Evolutionary conservation across 1,140 invertebrate genomes (phyloP), one percentile per base, ranked within the genome.

Genomic region (Daktulosphaira vitifoliae): DNA sequence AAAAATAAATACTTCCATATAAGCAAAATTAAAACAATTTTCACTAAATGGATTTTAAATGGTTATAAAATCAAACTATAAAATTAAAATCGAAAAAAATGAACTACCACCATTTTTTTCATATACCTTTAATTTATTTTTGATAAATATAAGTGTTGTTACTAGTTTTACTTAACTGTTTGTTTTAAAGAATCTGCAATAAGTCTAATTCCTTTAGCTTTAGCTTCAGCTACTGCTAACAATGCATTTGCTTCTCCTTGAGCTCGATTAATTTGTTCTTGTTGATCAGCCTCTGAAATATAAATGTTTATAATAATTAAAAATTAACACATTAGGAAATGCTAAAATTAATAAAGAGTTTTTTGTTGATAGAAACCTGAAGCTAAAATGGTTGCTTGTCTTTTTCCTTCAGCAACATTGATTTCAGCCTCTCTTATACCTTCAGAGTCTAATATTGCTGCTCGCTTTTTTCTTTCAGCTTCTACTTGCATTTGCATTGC

Each of bases 401-500:
- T 85, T 76, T 95, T 90, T 71, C 96, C 96, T 76, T 98, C 92
- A 0, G 96, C 96, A 33, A 98, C 87, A 78, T 99, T 99, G 46
- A 99, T 96, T 66, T 97, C 92, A 4, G 95, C 92, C 72, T 94
- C 92, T 65, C 94, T 78, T 2, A 87, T 79, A 74, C 94, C 95
- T 80, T 99, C 96, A 0, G 95, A 98, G 77, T 99, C 95, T 65
- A 99, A 79, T 74, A 99, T 92, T 15, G 90, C 86, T 1, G 97
- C 97, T 72, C 97, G 80, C 76, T 99, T 99, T 73, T 89, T 88
- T 53, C 97, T 77, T 76, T 99, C 96, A 0, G 96, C 96, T 79
- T 98, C 96, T 0, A 99, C 94, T 80, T 99, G 96, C 93, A 98
- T 98, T 78, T 99, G 96, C 96, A 99, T 99, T 5, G 96, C 96